A percentile compares a stretch with the other conserved stretches of the same genome.
Evolutionary conservation across 1,140 invertebrate genomes (phyloP).

Genomic region (Caenorhabditis inopinata): DNA sequence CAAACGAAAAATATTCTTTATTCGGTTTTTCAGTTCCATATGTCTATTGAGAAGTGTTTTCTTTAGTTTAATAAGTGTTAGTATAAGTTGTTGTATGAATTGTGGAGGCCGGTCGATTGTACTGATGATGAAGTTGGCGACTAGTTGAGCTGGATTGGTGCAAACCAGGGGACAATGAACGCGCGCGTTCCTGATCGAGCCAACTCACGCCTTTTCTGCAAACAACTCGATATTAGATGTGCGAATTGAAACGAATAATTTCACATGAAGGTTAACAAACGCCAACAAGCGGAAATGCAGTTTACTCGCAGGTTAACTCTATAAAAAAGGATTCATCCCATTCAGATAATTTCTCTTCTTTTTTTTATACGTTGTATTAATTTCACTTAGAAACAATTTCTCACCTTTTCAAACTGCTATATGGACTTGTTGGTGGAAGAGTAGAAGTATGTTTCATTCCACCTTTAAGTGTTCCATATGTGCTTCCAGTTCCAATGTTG

Average conservation of each 20-base stretch:
- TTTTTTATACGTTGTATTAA: too few species aligned
- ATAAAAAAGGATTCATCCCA: too few species aligned
- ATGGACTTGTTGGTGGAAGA: slow-evolving; percentile 22
- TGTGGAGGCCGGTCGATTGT: slow-evolving; percentile 5
- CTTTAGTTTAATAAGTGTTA: background rate
- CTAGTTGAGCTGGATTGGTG: background rate
- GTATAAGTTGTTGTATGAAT: slow-evolving; percentile 21
- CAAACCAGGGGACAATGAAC: slow-evolving; percentile 36
- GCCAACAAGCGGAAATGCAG: too few species aligned
- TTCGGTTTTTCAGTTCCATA: too few species aligned
- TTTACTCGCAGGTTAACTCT: too few species aligned
- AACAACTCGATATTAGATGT: too few species aligned
- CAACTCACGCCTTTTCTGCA: slow-evolving; percentile 42
- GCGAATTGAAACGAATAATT: too few species aligned
- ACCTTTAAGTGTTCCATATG: slow-evolving; percentile 15
- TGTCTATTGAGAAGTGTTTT: too few species aligned
- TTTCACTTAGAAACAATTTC: too few species aligned
- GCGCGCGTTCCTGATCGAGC: slow-evolving; percentile 44
- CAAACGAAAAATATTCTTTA: too few species aligned
- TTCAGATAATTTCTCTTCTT: too few species aligned
- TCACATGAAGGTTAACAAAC: too few species aligned
- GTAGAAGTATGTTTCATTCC: background rate
- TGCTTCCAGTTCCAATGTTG: slow-evolving; percentile 19
- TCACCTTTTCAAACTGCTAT: slow-evolving; percentile 41
- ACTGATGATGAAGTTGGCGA: slow-evolving; percentile 2